These are phyloP conservation scores for Machimus atricapillus DNA, from an alignment of 2,888 invertebrate genomes.

Conservation along the genomic window DNA sequence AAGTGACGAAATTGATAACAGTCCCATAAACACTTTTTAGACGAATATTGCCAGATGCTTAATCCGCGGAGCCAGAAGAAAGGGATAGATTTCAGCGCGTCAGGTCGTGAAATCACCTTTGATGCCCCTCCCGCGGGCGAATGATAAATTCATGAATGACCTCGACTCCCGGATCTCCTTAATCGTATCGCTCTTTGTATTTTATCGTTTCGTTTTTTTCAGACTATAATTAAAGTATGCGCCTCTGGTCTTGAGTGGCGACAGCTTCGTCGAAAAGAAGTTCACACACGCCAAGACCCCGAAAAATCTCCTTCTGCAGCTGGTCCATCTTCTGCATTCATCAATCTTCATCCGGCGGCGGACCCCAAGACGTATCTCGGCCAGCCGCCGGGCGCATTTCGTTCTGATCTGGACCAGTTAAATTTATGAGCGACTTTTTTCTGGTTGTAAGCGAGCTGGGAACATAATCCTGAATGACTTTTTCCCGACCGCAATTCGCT, in stretches of 20 bases:
- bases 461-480: slow-evolving; percentile 16
- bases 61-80: background rate
- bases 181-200: background rate
- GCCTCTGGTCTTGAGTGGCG: slow-evolving; percentile 12
- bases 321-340: background rate
- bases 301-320: slow-evolving; percentile 5
- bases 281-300: slow-evolving; percentile 11
- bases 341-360: slow-evolving; percentile 16
- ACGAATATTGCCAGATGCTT: background rate
- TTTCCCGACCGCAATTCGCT: background rate
- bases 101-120: background rate
- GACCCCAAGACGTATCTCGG: background rate
- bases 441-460: slow-evolving; percentile 10
- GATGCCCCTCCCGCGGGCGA: background rate
- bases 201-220: background rate
- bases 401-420: background rate
- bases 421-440: slow-evolving; percentile 23
- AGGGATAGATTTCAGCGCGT: background rate
- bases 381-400: slow-evolving; percentile 2
- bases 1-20: slow-evolving; percentile 20
- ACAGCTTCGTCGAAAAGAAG: background rate
- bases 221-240: slow-evolving; percentile 6
- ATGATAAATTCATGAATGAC: slow-evolving; percentile 1
- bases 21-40: background rate
- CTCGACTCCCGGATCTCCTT: background rate